These are phyloP conservation scores for Nettapus auritus DNA, from an alignment of 2,113 vertebrate genomes.

Conservation along the genomic window DNA sequence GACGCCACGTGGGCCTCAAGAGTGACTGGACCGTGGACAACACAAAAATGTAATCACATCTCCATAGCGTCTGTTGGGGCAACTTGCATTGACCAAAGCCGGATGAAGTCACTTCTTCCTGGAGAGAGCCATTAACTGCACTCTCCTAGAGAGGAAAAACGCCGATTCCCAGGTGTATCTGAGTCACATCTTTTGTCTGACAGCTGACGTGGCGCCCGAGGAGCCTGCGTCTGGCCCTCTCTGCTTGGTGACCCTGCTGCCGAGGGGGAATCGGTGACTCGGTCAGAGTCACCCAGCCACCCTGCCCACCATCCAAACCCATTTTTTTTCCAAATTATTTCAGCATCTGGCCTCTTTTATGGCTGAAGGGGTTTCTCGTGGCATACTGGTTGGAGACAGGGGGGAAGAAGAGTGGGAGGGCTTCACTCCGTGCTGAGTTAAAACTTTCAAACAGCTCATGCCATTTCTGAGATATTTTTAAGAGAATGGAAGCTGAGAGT, in stretches of 20 bases:
- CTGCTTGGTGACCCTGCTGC: not conserved
- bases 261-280: no score
- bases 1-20: not conserved
- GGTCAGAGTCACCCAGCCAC: not conserved
- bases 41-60: not conserved
- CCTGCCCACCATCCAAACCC: not conserved
- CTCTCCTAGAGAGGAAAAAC: not conserved
- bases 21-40: not conserved
- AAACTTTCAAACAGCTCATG: not conserved
- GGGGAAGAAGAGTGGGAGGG: not conserved
- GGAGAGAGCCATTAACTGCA: not conserved
- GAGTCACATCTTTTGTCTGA: not conserved
- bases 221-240: rapidly evolving
- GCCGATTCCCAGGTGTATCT: not conserved
- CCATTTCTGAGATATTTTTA: not conserved
- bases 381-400: rapidly evolving
- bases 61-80: not conserved
- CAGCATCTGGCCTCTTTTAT: not conserved
- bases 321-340: not conserved
- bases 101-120: not conserved
- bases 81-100: not conserved
- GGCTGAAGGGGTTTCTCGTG: not conserved
- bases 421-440: not conserved
- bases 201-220: not conserved
- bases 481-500: not conserved